phyloP scores from a whole-genome alignment of 2,113 vertebrate species.

The Nettapus auritus region DNA sequence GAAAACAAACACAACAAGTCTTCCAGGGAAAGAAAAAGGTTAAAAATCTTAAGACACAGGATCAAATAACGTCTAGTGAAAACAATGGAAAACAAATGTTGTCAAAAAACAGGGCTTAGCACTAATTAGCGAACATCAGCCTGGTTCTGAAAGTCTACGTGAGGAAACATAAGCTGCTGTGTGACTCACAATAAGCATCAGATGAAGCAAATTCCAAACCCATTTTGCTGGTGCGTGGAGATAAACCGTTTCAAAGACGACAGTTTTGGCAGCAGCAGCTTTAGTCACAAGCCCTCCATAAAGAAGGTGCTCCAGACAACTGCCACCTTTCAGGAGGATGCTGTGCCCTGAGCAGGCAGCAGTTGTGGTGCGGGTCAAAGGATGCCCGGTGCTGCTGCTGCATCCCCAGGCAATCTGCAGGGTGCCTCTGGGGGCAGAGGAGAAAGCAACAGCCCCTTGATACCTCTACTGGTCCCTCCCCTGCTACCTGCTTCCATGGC shows the following conservation, averaged over 20 bases:
- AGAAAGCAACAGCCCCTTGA: background rate
- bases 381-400: background rate
- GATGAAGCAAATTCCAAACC: background rate
- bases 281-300: background rate
- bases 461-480: background rate
- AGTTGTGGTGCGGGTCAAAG: background rate
- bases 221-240: background rate
- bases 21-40: background rate
- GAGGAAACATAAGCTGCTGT: background rate
- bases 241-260: background rate
- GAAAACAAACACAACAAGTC: background rate
- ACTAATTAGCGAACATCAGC: background rate
- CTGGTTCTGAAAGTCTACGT: background rate
- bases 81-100: background rate
- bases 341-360: background rate
- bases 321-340: background rate
- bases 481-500: background rate
- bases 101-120: background rate
- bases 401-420: background rate
- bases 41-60: background rate
- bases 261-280: background rate
- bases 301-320: background rate
- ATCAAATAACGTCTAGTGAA: background rate
- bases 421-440: fast-evolving
- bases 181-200: background rate